phyloP scores from a whole-genome alignment of 2,797 vertebrate species.

The Meda fulgida region DNA sequence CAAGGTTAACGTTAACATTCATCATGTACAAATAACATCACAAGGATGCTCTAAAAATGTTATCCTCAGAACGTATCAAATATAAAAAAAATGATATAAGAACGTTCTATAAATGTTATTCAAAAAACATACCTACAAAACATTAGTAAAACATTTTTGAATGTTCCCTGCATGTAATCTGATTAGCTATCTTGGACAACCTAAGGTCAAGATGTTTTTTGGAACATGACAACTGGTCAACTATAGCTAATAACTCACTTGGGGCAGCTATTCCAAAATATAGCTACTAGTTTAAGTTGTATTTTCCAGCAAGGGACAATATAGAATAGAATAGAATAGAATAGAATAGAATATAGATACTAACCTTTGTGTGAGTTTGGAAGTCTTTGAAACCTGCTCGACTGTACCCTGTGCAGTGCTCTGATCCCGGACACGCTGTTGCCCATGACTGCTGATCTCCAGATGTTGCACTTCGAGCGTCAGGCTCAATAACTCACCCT shows the following conservation, averaged over 20 bases:
- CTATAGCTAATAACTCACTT: not conserved
- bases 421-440: slow-evolving; percentile 68
- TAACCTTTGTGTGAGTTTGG: slow-evolving; percentile 73
- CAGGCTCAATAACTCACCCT: slow-evolving; percentile 37
- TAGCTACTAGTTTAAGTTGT: not conserved
- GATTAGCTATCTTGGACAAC: not conserved
- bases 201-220: not conserved
- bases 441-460: slow-evolving; percentile 63
- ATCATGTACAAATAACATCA: not conserved
- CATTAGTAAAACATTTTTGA: not conserved
- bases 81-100: not conserved
- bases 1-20: not conserved
- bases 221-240: not conserved
- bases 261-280: not conserved
- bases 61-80: not conserved
- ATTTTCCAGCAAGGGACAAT: not conserved
- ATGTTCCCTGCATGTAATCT: not conserved
- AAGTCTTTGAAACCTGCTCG: slow-evolving; percentile 71
- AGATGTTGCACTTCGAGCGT: slow-evolving; percentile 44
- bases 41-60: not conserved
- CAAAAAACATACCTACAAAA: not conserved
- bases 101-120: not conserved
- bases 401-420: slow-evolving; percentile 68
- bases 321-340: too few relatives aligned
- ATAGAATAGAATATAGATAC: slow-evolving; percentile 21